phyloP scores from a whole-genome alignment of 1,140 invertebrate genomes.

The Phocides pigmalion region DNA sequence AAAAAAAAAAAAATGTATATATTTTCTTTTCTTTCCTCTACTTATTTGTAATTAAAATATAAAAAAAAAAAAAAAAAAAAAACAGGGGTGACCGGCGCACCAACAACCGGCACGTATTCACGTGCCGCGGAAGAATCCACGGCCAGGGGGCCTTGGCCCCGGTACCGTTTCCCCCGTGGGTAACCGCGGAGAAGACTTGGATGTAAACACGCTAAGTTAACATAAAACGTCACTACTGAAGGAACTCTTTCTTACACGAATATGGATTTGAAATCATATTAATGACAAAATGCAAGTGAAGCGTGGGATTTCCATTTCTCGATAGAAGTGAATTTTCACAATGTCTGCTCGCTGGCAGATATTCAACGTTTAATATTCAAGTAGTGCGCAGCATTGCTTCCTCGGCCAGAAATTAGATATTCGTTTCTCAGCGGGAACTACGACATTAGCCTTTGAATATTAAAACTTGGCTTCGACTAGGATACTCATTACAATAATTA shows the following conservation, averaged over 20 bases:
- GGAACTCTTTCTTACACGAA: conserved; percentile 22
- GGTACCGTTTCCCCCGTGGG: too few species aligned
- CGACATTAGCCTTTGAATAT: conserved; percentile 49
- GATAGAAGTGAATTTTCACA: conserved; percentile 59
- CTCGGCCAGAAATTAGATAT: conserved; percentile 62
- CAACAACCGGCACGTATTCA: too few species aligned
- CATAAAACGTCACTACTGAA: too few species aligned
- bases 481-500: background rate
- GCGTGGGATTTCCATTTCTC: conserved; percentile 59
- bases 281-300: conserved; percentile 61
- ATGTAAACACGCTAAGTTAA: too few species aligned
- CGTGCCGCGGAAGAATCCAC: too few species aligned
- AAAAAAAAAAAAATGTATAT: too few species aligned
- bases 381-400: conserved; percentile 58
- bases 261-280: conserved; percentile 55
- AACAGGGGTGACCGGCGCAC: too few species aligned
- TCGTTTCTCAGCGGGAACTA: conserved; percentile 56
- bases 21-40: too few species aligned
- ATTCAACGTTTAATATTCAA: conserved; percentile 68
- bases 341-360: conserved; percentile 57
- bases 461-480: conserved; percentile 36
- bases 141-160: too few species aligned
- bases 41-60: too few species aligned
- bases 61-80: too few species aligned
- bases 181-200: too few species aligned